Conservation (phyloP, 37 sponge, comb jelly and placozoan genomes). For the Mnemiopsis leidyi region DNA sequence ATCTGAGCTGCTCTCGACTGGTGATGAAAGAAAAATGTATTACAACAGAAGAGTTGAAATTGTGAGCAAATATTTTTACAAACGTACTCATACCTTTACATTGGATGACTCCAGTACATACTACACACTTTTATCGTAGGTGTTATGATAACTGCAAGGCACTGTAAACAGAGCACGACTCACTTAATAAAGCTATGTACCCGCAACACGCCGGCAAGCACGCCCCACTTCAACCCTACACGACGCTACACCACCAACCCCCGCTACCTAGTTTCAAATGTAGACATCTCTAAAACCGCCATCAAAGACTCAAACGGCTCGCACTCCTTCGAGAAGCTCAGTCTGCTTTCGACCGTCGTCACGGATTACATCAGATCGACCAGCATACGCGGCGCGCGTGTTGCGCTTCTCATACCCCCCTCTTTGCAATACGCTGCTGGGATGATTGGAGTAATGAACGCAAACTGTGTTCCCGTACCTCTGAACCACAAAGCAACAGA, state of each 20-base stretch:
- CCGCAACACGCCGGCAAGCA: background rate
- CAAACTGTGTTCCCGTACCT: constrained; percentile 61
- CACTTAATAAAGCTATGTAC: background rate
- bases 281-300: constrained; percentile 22
- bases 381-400: constrained; percentile 3
- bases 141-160: too few relatives aligned
- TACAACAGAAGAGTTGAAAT: too few relatives aligned
- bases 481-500: constrained; percentile 27
- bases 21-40: too few relatives aligned
- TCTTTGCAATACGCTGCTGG: constrained; percentile 27
- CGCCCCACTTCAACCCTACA: background rate
- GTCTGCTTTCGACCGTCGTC: background rate
- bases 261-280: constrained; percentile 14
- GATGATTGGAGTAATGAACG: constrained; percentile 52
- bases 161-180: too few relatives aligned
- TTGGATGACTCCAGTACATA: too few relatives aligned
- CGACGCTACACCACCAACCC: background rate
- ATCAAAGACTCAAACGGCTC: constrained; percentile 23
- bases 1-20: too few relatives aligned
- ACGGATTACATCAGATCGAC: background rate
- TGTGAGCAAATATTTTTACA: too few relatives aligned
- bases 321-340: constrained; percentile 39
- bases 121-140: too few relatives aligned
- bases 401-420: constrained; percentile 33
- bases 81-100: too few relatives aligned